Conservation (phyloP, 2,113 vertebrate species). For the Corydoras sp. region DNA sequence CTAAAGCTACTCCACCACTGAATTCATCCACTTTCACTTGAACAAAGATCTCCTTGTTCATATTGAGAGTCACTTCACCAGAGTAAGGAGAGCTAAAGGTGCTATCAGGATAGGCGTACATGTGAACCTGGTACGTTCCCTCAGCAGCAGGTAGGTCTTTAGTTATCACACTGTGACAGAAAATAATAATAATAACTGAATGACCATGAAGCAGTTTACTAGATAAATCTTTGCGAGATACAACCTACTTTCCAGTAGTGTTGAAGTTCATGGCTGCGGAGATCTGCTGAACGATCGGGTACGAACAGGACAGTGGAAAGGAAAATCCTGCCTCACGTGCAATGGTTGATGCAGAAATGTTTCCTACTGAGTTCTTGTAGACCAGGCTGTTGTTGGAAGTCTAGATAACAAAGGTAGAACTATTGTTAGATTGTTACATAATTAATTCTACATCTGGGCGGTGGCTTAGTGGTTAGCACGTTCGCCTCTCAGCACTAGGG, state of each 20-base stretch:
- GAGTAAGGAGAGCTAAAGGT: neutral
- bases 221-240: neutral
- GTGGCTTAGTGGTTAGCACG: no score
- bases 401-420: no score
- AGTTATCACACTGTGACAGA: neutral
- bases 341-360: no score
- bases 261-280: constrained; percentile 7
- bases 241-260: neutral
- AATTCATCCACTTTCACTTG: no score
- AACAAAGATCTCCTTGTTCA: neutral
- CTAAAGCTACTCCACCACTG: no score
- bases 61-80: neutral
- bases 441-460: no score
- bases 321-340: constrained; percentile 16
- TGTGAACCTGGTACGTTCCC: neutral
- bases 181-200: neutral
- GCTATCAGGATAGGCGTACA: neutral
- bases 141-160: neutral
- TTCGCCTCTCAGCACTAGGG: no score
- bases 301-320: constrained; percentile 14
- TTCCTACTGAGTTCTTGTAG: no score
- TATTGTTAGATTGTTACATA: no score
- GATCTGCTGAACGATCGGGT: constrained; percentile 32
- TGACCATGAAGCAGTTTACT: neutral
- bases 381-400: no score